Evolutionary conservation across 2,888 invertebrate genomes (phyloP).

Genomic region (Plusia festucae): DNA sequence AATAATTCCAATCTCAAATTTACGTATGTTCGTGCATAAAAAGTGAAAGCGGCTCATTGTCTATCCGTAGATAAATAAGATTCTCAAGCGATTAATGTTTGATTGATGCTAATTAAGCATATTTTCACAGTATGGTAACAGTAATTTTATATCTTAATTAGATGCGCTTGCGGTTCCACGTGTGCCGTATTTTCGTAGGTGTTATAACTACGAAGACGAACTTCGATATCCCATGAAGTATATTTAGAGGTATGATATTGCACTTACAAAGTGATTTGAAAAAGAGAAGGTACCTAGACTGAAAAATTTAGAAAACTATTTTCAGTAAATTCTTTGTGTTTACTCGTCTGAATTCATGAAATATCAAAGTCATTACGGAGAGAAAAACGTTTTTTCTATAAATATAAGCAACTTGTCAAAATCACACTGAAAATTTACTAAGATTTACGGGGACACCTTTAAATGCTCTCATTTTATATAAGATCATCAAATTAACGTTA

Average conservation of each 20-base stretch:
- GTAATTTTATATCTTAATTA: constrained; percentile 21
- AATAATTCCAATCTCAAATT: constrained; percentile 52
- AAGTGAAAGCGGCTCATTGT: constrained; percentile 15
- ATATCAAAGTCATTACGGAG: constrained; percentile 28
- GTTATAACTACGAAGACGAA: no score
- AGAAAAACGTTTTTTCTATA: no score
- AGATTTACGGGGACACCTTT: constrained; percentile 27
- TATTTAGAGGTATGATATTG: background rate
- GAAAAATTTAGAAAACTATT: background rate
- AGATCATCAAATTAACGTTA: constrained; percentile 34
- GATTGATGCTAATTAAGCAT: constrained; percentile 14
- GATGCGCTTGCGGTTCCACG: constrained; percentile 5
- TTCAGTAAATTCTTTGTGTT: background rate
- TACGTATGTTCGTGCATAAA: constrained; percentile 17
- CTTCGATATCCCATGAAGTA: background rate
- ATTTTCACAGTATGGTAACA: constrained; percentile 16
- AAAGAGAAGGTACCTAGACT: no score
- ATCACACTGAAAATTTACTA: no score
- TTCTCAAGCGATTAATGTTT: constrained; percentile 13
- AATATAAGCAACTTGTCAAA: no score
- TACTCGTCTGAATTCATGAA: background rate
- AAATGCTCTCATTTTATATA: constrained; percentile 31
- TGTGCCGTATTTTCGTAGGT: no score
- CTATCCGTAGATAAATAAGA: constrained; percentile 17
- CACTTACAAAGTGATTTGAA: no score